phyloP scores from a whole-genome alignment of 2,113 vertebrate species.

The Channa maculata region DNA sequence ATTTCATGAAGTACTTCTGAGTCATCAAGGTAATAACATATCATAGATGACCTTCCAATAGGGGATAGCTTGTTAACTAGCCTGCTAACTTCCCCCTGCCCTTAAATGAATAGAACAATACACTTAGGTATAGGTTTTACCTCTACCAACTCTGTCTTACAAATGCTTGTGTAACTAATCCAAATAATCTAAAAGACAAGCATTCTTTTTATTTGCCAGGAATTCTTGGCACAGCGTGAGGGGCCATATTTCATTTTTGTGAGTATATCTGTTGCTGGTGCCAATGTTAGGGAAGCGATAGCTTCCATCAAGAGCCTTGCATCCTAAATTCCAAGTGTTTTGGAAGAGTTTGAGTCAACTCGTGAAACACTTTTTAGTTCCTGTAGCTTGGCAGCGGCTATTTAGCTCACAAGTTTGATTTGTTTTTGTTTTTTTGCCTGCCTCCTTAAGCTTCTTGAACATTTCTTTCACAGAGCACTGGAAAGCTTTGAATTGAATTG shows the following conservation, averaged over 20 bases:
- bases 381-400: conserved; percentile 34
- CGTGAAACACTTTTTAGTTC: conserved; percentile 41
- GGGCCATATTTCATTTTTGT: conserved; percentile 33
- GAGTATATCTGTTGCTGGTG: conserved; percentile 39
- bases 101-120: neutral
- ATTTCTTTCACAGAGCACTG: conserved; percentile 34
- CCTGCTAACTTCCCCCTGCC: neutral
- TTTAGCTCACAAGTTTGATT: conserved; percentile 39
- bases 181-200: conserved; percentile 32
- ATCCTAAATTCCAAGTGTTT: conserved; percentile 48
- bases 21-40: neutral
- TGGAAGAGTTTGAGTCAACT: conserved; percentile 52
- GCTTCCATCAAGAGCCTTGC: conserved; percentile 38
- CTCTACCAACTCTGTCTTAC: conserved; percentile 18
- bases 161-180: conserved; percentile 21
- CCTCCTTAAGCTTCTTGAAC: conserved; percentile 51
- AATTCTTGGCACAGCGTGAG: conserved; percentile 50
- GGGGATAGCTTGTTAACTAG: neutral
- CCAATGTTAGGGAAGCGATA: conserved; percentile 51
- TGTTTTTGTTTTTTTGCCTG: conserved; percentile 47
- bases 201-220: conserved; percentile 36
- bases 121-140: neutral
- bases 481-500: too few relatives aligned
- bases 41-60: conserved; percentile 25
- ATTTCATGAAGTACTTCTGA: neutral